phyloP scores from a whole-genome alignment of 2,797 vertebrate species.

The Okamejei kenojei region DNA sequence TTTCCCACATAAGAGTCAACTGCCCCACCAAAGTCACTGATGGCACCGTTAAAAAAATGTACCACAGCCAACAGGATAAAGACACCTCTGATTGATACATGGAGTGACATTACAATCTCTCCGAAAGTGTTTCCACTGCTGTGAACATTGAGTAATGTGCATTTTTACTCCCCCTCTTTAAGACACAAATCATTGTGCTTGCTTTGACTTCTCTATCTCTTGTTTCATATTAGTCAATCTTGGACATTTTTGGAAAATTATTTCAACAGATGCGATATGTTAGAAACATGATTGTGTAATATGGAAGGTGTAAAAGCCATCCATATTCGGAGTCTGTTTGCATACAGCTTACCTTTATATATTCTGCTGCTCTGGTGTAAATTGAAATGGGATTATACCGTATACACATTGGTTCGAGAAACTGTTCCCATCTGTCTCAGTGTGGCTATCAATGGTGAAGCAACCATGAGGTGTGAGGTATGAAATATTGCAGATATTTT shows the following conservation, averaged over 20 bases:
- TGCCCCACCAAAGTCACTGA: background rate
- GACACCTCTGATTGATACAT: background rate
- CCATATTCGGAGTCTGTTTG: background rate
- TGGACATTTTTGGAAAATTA: background rate
- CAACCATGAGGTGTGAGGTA: background rate
- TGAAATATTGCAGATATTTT: background rate
- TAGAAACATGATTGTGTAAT: slow-evolving; percentile 7
- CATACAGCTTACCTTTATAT: slow-evolving; percentile 18
- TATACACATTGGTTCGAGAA: background rate
- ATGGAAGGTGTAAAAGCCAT: slow-evolving; percentile 18
- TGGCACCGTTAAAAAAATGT: background rate
- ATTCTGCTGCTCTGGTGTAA: background rate
- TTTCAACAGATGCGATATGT: slow-evolving; percentile 23
- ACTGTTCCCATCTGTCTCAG: background rate
- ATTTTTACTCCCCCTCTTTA: background rate
- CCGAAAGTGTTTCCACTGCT: background rate
- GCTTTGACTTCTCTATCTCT: background rate
- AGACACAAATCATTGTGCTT: background rate
- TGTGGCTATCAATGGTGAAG: too few species aligned
- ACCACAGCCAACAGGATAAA: background rate
- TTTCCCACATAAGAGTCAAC: background rate
- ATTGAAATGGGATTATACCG: slow-evolving; percentile 30
- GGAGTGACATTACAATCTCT: background rate
- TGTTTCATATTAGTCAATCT: background rate
- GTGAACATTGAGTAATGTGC: background rate